Evolutionary conservation across 2,888 invertebrate genomes (phyloP).

Genomic region (Machimus rusticus): DNA sequence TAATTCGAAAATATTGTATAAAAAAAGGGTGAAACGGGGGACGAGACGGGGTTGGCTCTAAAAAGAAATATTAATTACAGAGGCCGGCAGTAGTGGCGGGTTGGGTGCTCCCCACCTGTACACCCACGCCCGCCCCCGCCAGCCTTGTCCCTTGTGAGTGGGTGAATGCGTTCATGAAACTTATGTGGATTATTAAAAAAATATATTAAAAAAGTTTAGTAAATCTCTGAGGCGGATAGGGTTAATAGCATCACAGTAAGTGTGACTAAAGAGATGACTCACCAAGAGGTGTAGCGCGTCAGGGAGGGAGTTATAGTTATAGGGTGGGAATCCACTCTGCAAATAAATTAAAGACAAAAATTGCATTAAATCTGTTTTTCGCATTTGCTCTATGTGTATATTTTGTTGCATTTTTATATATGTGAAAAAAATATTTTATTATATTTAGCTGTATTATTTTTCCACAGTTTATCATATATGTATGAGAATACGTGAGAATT

Average conservation of each 20-base stretch:
- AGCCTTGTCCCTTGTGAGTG: background rate
- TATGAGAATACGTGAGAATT: background rate
- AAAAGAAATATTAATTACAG: constrained; percentile 7
- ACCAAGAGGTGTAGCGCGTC: constrained; percentile 50
- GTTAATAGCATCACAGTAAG: constrained; percentile 13
- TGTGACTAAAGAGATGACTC: constrained; percentile 44
- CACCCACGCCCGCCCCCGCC: background rate
- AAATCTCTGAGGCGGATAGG: constrained; percentile 20
- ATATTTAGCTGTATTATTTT: background rate
- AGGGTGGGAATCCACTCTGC: constrained; percentile 50
- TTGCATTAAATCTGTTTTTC: constrained; percentile 30
- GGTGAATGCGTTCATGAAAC: background rate
- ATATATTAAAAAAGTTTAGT: background rate
- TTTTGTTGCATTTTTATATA: background rate
- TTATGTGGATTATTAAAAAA: background rate
- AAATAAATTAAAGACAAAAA: constrained; percentile 48
- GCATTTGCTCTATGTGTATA: background rate
- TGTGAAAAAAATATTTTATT: background rate
- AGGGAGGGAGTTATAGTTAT: constrained; percentile 49
- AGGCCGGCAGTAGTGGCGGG: background rate
- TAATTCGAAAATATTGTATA: constrained; percentile 3
- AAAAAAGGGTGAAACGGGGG: background rate
- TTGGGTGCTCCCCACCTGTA: background rate
- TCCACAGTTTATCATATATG: background rate
- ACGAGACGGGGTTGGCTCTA: background rate